phyloP scores from a whole-genome alignment of 2,797 vertebrate genomes.

The Mormyrops boulengeri region DNA sequence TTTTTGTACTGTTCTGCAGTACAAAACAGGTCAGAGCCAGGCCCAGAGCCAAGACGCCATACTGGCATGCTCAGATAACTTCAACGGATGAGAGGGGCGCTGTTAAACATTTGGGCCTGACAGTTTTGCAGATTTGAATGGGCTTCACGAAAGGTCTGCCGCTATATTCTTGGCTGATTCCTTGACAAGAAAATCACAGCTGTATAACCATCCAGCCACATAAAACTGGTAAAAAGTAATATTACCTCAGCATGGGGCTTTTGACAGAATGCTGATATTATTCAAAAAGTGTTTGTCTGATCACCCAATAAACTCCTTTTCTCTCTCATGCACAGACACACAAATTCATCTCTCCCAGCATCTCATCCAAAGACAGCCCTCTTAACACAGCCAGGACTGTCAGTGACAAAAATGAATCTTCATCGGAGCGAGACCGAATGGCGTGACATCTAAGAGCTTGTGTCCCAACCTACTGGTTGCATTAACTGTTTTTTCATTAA shows the following conservation, averaged over 20 bases:
- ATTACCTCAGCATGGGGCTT: neutral
- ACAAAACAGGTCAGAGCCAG: neutral
- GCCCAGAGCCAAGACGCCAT: neutral
- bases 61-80: neutral
- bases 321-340: neutral
- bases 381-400: neutral
- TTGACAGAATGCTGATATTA: neutral
- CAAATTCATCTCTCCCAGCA: neutral
- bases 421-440: neutral
- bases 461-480: neutral
- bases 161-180: neutral
- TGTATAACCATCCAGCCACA: neutral
- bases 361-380: neutral
- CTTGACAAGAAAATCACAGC: constrained; percentile 3
- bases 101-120: neutral
- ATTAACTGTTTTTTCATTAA: neutral
- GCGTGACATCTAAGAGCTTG: neutral
- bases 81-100: neutral
- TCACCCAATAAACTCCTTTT: neutral
- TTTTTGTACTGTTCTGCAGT: neutral
- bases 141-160: neutral
- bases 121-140: neutral
- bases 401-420: neutral
- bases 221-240: neutral
- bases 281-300: neutral